Conservation (phyloP, 2,797 vertebrate genomes). For the Falco rusticolus region DNA sequence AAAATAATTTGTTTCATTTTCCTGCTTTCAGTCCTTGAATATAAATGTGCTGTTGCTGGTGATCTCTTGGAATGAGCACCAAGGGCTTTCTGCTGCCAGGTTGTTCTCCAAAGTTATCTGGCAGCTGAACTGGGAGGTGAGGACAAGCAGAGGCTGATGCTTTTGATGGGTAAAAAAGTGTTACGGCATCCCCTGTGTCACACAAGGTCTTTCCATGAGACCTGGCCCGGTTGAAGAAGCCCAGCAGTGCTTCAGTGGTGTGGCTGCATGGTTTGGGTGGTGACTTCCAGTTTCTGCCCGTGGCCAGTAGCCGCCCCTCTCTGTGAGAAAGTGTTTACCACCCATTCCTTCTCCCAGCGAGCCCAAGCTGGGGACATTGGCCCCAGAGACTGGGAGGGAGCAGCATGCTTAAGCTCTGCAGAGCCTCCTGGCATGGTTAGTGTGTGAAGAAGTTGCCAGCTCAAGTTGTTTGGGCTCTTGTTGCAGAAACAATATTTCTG, state of each 20-base stretch:
- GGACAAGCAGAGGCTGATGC: background rate
- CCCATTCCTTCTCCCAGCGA: background rate
- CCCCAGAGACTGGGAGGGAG: background rate
- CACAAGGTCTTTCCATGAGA: rapidly evolving
- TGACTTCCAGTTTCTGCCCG: background rate
- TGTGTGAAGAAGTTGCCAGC: slow-evolving; percentile 39
- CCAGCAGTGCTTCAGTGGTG: background rate
- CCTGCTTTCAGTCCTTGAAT: background rate
- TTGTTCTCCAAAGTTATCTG: background rate
- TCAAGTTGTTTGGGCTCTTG: slow-evolving; percentile 58
- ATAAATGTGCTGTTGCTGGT: background rate
- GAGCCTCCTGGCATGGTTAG: slow-evolving; percentile 25
- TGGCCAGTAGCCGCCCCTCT: background rate
- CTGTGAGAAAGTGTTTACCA: background rate
- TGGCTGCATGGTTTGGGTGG: background rate
- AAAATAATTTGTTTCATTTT: background rate
- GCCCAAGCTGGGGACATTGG: rapidly evolving
- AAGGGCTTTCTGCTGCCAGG: background rate
- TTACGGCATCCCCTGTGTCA: background rate
- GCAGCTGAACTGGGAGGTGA: background rate
- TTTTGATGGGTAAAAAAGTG: background rate
- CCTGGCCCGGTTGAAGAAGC: background rate
- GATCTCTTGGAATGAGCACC: background rate
- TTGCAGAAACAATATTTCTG: slow-evolving; percentile 71
- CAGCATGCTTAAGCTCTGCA: background rate